Base-by-base conservation (phyloP, 1,140 invertebrate genomes). In the Dermatophagoides farinae region DNA sequence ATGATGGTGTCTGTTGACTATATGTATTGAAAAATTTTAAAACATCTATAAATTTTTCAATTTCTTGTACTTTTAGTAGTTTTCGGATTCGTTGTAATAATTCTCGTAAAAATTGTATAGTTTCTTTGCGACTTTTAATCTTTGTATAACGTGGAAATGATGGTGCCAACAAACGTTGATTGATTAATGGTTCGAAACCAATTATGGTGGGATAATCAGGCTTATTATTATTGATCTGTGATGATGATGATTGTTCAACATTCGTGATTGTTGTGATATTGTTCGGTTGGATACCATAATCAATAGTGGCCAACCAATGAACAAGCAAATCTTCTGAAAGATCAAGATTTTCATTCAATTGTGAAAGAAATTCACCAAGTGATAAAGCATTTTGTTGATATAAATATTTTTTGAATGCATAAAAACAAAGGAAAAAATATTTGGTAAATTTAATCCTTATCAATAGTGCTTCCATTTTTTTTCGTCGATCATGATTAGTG, bases 131-230 rank as follows among this genome's bases (percentile, higher is more conserved):
- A 51, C 83, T 82, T 65, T 87, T 87, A 65, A 97, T 92, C 73
- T 88, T 85, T 1, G 90, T 91, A 72, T 93, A 96, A 1, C 92
- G 78, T 11, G 93, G 93, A 77, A 97, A 97, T n/a, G 92, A 95
- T 0, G 92, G 91, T 43, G 92, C 92, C 37, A 96, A 74, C 38
- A 95, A 76, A 64, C 91, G 80, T 73, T 95, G 90, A 74, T 96
- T 96, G 40, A 93, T 84, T 70, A 91, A 80, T 22, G 91, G 88
- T 70, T 96, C 89, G 75, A 97, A 97, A 0, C 90, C 90, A 76
- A 90, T 66, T 37, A 74, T 71, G 41, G 68, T 71, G 25, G 71
- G 70, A 63, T 73, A 74, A 63, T 73, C 71, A 55, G 65, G 37
- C 39, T 66, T 68, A 62, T 14, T 62, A 49, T n/a, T 16, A 25